Evolutionary conservation across 1,140 invertebrate species (phyloP).

Genomic region (Ridgeia piscesae): DNA sequence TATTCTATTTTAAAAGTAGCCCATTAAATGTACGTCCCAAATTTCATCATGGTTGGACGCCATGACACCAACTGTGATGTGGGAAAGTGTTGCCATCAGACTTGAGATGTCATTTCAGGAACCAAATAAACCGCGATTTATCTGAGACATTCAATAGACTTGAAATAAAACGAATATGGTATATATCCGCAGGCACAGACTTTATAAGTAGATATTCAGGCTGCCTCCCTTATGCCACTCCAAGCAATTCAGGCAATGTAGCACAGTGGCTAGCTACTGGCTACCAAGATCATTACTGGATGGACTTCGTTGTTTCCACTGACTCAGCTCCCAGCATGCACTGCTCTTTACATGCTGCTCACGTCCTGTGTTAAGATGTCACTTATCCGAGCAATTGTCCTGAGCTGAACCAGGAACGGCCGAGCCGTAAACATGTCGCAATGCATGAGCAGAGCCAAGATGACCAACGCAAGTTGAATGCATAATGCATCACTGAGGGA

Average conservation of each 20-base stretch:
- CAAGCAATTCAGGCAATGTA: neutral
- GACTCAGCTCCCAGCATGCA: neutral
- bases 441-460: neutral
- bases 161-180: too few relatives aligned
- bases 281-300: neutral
- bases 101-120: too few relatives aligned
- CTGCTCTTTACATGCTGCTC: neutral
- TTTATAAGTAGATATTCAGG: too few relatives aligned
- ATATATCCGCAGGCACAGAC: too few relatives aligned
- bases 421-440: neutral
- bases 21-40: too few relatives aligned
- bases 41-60: too few relatives aligned
- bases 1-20: too few relatives aligned
- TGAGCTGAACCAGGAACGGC: neutral
- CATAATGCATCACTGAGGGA: neutral
- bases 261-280: neutral
- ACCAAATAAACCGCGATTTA: too few relatives aligned
- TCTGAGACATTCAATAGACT: too few relatives aligned
- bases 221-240: too few relatives aligned
- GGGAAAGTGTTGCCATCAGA: too few relatives aligned
- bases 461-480: neutral
- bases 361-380: neutral
- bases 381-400: neutral
- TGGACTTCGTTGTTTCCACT: neutral
- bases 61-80: too few relatives aligned